Evolutionary conservation across 2,113 vertebrate species (phyloP).

Genomic region (Talpa occidentalis): DNA sequence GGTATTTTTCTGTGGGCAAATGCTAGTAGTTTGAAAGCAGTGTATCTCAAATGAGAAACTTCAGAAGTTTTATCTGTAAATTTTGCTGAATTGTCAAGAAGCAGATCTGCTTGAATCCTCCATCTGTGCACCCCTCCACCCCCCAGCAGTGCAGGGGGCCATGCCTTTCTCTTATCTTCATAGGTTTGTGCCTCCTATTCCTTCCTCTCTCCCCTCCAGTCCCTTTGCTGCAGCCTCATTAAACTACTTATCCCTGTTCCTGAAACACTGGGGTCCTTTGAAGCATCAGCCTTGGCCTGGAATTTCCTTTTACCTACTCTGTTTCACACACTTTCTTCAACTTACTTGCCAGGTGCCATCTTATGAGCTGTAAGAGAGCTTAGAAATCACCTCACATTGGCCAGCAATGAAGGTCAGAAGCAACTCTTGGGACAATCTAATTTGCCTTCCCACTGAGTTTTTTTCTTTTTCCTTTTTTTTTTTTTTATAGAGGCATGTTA

Average conservation of each 20-base stretch:
- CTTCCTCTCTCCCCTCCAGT: background rate
- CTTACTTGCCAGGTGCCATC: background rate
- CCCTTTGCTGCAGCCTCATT: background rate
- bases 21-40: background rate
- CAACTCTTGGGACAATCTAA: constrained; percentile 25
- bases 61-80: background rate
- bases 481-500: too few species aligned
- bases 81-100: background rate
- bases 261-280: background rate
- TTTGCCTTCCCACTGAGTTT: background rate
- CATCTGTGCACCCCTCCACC: background rate
- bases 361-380: constrained; percentile 11
- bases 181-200: background rate
- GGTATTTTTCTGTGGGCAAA: background rate
- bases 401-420: background rate
- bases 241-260: background rate
- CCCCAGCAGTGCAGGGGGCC: too few species aligned
- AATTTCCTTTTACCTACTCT: background rate
- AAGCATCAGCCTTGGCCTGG: background rate
- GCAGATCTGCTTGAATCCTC: background rate
- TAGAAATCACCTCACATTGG: background rate
- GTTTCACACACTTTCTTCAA: background rate
- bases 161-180: background rate
- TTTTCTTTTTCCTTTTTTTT: background rate
- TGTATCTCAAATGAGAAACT: background rate